Conservation (phyloP, 2,113 vertebrate genomes). For the Thamnophis sirtalis region DNA sequence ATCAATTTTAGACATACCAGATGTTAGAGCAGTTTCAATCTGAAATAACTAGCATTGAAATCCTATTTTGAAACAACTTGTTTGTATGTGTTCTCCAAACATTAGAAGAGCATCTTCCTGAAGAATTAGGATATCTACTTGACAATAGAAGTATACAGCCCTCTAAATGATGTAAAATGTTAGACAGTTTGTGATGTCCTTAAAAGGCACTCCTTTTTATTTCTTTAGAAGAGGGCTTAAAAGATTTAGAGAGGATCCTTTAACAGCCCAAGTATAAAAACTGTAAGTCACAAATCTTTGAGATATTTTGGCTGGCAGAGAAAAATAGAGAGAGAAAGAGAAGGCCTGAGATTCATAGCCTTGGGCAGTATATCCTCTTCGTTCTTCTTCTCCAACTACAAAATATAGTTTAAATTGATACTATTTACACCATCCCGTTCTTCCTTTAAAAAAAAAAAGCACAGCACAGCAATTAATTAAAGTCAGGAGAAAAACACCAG, state of each 20-base stretch:
- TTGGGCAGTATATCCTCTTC: constrained; percentile 9
- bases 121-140: constrained; percentile 11
- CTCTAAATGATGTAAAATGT: constrained; percentile 12
- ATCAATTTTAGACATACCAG: not conserved
- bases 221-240: not conserved
- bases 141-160: not conserved
- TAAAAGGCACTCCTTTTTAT: constrained; percentile 18
- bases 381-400: constrained; percentile 29
- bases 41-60: not conserved
- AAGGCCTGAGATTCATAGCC: constrained; percentile 8
- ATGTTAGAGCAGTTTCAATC: not conserved
- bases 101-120: not conserved
- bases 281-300: not conserved
- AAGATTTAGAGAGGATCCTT: not conserved
- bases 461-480: constrained; percentile 44
- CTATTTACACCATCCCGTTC: constrained; percentile 1
- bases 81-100: not conserved
- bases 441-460: not conserved
- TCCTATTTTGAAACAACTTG: constrained; percentile 11
- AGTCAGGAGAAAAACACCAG: constrained; percentile 35
- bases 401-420: constrained; percentile 41
- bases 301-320: constrained; percentile 1
- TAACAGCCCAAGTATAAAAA: not conserved
- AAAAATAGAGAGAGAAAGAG: not conserved
- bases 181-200: constrained; percentile 18